These are phyloP conservation scores for Crotalus viridis DNA, from an alignment of 2,113 vertebrate species.

Conservation along the genomic window DNA sequence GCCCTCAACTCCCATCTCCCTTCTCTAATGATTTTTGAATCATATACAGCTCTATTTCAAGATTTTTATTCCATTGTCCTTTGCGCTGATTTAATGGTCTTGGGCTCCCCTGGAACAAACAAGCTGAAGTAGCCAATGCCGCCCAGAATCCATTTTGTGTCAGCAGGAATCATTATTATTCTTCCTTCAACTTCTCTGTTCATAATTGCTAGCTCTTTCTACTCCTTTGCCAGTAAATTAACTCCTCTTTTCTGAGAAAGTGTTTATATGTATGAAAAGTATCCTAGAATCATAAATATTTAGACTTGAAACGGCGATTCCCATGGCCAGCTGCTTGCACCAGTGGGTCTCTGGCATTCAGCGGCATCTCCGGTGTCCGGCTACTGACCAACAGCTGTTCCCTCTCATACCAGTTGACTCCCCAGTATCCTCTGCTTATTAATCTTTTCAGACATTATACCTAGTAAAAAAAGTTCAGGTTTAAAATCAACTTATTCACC, in stretches of 20 bases:
- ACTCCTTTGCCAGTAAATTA: not conserved
- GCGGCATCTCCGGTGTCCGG: no score
- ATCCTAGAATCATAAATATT: not conserved
- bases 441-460: no score
- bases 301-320: not conserved
- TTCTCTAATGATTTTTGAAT: not conserved
- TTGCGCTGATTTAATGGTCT: not conserved
- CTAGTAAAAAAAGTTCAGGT: no score
- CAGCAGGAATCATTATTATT: not conserved
- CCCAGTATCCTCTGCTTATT: no score
- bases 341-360: no score
- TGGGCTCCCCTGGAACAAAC: not conserved
- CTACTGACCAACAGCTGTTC: no score
- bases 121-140: not conserved
- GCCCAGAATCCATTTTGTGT: not conserved
- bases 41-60: not conserved
- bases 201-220: not conserved
- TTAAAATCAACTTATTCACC: no score
- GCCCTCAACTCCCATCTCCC: not conserved
- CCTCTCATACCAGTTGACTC: no score
- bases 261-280: not conserved
- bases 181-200: not conserved
- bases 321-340: no score
- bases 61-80: not conserved
- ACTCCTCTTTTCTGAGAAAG: not conserved